Evolutionary conservation across 2,888 invertebrate species (phyloP).

Genomic region (Agrochola circellaris): DNA sequence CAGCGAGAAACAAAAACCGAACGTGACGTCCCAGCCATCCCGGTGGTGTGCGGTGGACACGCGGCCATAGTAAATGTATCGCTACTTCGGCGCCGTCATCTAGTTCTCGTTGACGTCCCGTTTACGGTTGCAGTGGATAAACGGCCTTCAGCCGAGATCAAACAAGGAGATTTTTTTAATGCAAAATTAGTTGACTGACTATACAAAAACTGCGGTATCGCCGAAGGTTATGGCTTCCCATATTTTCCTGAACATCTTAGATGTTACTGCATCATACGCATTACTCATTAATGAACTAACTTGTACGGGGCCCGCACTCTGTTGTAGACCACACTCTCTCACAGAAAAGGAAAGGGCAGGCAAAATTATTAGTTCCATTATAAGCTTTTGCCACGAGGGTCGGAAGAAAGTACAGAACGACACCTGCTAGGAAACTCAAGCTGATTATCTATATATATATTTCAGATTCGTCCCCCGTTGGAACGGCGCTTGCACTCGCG

Average conservation of each 20-base stretch:
- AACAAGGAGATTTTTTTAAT: neutral
- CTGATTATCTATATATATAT: neutral
- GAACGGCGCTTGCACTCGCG: constrained; percentile 96
- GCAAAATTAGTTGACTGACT: neutral
- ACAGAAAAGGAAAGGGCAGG: too few relatives aligned
- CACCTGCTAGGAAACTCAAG: neutral
- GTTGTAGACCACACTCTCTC: neutral
- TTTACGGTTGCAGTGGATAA: too few relatives aligned
- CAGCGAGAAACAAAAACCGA: too few relatives aligned
- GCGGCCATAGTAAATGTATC: too few relatives aligned
- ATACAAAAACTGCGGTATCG: too few relatives aligned
- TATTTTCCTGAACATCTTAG: neutral
- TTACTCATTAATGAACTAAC: neutral
- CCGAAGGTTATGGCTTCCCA: too few relatives aligned
- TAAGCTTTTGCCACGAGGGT: neutral
- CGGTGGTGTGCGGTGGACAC: too few relatives aligned
- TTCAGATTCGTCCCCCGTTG: constrained; percentile 95
- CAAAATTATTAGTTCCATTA: neutral
- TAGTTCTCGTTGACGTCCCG: too few relatives aligned
- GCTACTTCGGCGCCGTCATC: too few relatives aligned
- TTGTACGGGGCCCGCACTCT: neutral
- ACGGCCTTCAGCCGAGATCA: neutral
- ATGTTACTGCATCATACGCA: neutral
- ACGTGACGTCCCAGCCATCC: too few relatives aligned
- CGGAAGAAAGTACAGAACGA: neutral